A percentile compares a stretch with the other conserved stretches of the same genome.
Evolutionary conservation across 1,140 invertebrate genomes (phyloP).

Genomic region (Lordiphosa mommai): DNA sequence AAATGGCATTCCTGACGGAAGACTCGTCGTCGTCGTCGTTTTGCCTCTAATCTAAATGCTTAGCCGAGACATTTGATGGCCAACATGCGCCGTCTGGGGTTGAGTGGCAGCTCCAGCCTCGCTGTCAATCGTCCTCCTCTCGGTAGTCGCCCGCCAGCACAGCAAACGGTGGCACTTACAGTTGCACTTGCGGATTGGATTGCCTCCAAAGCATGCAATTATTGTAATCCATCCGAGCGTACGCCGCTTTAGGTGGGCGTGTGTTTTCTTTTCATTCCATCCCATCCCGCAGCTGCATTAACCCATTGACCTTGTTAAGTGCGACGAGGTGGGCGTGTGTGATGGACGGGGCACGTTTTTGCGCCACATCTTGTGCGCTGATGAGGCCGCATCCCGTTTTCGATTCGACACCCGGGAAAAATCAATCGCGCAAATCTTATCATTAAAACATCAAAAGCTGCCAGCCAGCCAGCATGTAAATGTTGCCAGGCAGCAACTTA

Average conservation of each 20-base stretch:
- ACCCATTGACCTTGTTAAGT: slow-evolving; percentile 71
- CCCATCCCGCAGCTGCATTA: slow-evolving; percentile 34
- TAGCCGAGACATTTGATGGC: slow-evolving; percentile 70
- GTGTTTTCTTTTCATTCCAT: background rate
- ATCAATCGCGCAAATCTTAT: slow-evolving; percentile 74
- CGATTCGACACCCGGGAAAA: slow-evolving; percentile 67
- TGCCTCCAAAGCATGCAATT: slow-evolving; percentile 51
- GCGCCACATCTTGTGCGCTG: slow-evolving; percentile 37
- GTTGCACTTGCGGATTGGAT: slow-evolving; percentile 70
- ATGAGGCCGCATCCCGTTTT: background rate
- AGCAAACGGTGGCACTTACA: slow-evolving; percentile 73
- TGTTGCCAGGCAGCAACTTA: slow-evolving; percentile 61
- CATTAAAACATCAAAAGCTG: slow-evolving; percentile 76
- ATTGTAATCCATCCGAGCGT: slow-evolving; percentile 52
- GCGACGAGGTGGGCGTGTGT: slow-evolving; percentile 22
- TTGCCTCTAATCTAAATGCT: slow-evolving; percentile 68
- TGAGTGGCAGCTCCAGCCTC: slow-evolving; percentile 65
- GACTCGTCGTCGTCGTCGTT: slow-evolving; percentile 42
- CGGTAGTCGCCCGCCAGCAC: slow-evolving; percentile 29
- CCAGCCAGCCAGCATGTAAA: slow-evolving; percentile 60
- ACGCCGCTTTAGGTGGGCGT: slow-evolving; percentile 28
- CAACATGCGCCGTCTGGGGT: slow-evolving; percentile 63
- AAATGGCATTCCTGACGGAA: slow-evolving; percentile 75
- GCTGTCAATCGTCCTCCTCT: slow-evolving; percentile 57
- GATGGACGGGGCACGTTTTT: slow-evolving; percentile 58